Percentiles rank a stretch among this genome's conserved stretches.
These are phyloP conservation scores for Acyrthosiphon pisum DNA, from an alignment of 1,140 invertebrate genomes.

Conservation along the genomic window DNA sequence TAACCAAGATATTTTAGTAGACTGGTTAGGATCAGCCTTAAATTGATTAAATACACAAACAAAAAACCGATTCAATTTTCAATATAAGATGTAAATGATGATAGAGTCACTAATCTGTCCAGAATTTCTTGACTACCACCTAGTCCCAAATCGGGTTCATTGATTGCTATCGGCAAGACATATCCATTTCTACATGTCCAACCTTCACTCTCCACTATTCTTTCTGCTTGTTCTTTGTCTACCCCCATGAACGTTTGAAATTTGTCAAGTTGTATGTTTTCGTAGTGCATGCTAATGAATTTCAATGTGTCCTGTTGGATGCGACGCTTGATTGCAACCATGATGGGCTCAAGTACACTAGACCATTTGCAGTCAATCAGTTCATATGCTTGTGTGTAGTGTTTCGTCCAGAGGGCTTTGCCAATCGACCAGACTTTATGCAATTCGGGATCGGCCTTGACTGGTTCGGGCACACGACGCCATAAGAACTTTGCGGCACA, in stretches of 20 bases:
- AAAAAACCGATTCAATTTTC: conserved; percentile 30
- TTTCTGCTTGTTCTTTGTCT: conserved; percentile 33
- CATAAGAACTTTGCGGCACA: conserved; percentile 42
- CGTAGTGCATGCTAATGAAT: conserved; percentile 26
- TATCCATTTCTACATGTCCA: conserved; percentile 35
- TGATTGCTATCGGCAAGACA: background rate
- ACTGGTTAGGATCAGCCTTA: background rate
- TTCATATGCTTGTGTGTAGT: conserved; percentile 28
- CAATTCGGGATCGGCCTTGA: background rate
- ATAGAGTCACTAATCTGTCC: conserved; percentile 33
- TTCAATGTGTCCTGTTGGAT: conserved; percentile 42
- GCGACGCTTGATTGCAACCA: conserved; percentile 33
- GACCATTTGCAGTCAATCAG: conserved; percentile 46
- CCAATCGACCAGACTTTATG: conserved; percentile 42
- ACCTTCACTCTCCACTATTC: conserved; percentile 44
- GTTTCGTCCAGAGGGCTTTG: conserved; percentile 29
- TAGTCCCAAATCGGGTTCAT: conserved; percentile 28
- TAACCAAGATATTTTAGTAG: background rate
- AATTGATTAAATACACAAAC: background rate
- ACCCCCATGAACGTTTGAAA: conserved; percentile 46
- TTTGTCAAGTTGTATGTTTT: conserved; percentile 2
- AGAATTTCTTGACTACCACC: conserved; percentile 43
- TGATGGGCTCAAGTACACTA: background rate
- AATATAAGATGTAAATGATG: conserved; percentile 41
- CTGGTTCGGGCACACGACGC: background rate